Base-by-base conservation (phyloP, 1,140 invertebrate species). In the Micrasema minimum region DNA sequence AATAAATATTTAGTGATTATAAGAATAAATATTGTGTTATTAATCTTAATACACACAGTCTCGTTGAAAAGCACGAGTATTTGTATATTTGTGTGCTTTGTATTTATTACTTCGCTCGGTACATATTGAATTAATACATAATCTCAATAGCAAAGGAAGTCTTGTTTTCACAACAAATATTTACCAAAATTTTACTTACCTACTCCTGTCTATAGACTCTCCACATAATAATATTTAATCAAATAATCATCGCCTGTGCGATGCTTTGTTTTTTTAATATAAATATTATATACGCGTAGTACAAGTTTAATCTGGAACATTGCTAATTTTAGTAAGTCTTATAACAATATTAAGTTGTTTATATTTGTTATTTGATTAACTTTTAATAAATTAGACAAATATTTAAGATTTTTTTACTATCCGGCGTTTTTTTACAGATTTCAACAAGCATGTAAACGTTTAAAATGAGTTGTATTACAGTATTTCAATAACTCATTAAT, bases 91-190 rank as follows among this genome's bases (percentile, higher is more conserved):
- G 46, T 48, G 7, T 48, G 18, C 26, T 31, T 31, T 20, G 46
- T 48, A 55, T 55, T 55, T 55, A 55, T 55, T 55, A 31, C 51
- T 55, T 26, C 46, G 23, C 31, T 48, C 46, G 16, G 46, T 43
- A 43, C 55, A 59, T 59, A 59, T 59, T 59, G 55, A 59, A 38
- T 59, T 41, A 55, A 55, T 55, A 55, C 22, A 59, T 59, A 59
- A 59, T 59, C 55, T 59, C 55, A 16, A n/a, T 22, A 11, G 55
- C 38, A 22, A 16, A 59, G 37, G 55, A 59, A 59, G 37, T 41
- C 38, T 41, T 59, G 55, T 59, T 31, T 59, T 59, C 55, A 38
- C 22, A 22, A 35, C 16, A 59, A 59, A 59, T 59, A 59, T 59
- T 59, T 43, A 22, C 55, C 26, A 23, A n/a, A 59, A 59, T 38